Base-by-base conservation (phyloP, 2,113 vertebrate genomes). In the Brachyhypopomus occidentalis region DNA sequence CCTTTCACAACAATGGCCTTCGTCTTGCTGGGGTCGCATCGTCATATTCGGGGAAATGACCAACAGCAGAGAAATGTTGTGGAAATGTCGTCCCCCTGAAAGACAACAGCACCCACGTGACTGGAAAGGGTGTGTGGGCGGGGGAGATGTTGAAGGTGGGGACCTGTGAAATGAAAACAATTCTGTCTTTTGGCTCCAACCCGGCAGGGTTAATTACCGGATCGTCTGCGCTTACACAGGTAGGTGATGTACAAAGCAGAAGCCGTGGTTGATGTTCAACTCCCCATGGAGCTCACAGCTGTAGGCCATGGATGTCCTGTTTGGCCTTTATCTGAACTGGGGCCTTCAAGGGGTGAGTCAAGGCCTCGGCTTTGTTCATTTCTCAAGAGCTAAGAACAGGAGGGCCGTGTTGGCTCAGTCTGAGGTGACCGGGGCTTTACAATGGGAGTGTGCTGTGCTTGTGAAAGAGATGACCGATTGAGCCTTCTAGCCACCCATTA, bases 1-100 rank as follows among this genome's bases (percentile, higher is more conserved):
- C 38, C 5, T 52, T 52, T 4, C 59, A 58, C 76, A 86, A 86
- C 84, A 86, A 86, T 86, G 74, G 82, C 27, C 62, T 23, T 27
- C 0, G 6, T 62, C 14, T 70, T 58, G 38, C 52, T 27, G n/a
- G 48, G 58, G 78, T 71, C 5, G 77, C 48, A 72, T 84, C 25
- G 72, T 71, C 11, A 34, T 20, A 34, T 36, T 60, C 2, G 19
- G 56, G 78, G 66, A 69, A 78, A 41, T 67, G 22, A 23, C 25
- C 16, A 22, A 62, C 36, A 27, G 55, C 64, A 67, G 72, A 71
- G 38, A 63, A 20, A 22, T 60, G 19, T 30, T 30, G 4, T 20
- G 64, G 56, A 83, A 72, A 66, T 16, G 38, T 3, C 22, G 23
- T n/a, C 30, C 30, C 45, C 12, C 8, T 52, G 45, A 52, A 52